Conservation (phyloP, 2,113 vertebrate species). For the Larimichthys crocea region DNA sequence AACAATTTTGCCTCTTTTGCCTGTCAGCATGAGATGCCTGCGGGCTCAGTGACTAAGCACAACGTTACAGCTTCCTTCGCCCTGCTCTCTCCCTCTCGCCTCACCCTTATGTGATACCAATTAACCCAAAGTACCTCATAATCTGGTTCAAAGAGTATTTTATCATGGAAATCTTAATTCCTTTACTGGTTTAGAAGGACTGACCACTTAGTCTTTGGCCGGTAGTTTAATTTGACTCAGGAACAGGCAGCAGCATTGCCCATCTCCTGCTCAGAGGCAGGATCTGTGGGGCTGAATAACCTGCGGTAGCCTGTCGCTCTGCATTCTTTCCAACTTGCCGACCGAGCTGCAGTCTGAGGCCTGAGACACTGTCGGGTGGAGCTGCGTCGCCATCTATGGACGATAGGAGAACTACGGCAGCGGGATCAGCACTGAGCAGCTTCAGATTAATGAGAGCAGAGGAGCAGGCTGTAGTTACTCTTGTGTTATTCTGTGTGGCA, state of each 20-base stretch:
- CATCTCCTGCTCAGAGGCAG: slow-evolving; percentile 35
- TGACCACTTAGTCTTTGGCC: background rate
- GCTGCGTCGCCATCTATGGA: slow-evolving; percentile 67
- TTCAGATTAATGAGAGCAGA: slow-evolving; percentile 15
- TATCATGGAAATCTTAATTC: slow-evolving; percentile 33
- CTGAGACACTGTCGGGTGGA: slow-evolving; percentile 6
- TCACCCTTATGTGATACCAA: background rate
- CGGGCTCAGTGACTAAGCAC: slow-evolving; percentile 31
- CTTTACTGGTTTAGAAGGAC: background rate
- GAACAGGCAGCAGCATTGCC: slow-evolving; percentile 33
- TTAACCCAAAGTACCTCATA: background rate
- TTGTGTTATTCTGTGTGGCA: slow-evolving; percentile 13
- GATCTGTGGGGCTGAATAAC: slow-evolving; percentile 38
- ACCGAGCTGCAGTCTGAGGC: background rate
- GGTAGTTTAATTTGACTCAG: slow-evolving; percentile 33
- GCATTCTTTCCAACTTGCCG: slow-evolving; percentile 35
- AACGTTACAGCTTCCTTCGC: slow-evolving; percentile 2
- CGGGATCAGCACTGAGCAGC: background rate
- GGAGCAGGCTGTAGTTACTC: slow-evolving; percentile 5
- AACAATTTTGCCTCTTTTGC: slow-evolving; percentile 7
- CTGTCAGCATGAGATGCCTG: slow-evolving; percentile 25
- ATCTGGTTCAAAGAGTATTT: background rate
- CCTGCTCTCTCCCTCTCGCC: background rate
- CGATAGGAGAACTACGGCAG: slow-evolving; percentile 1
- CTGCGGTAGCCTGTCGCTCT: slow-evolving; percentile 41